Evolutionary conservation across 2,113 vertebrate genomes (phyloP).

Genomic region (Heliornis fulica): DNA sequence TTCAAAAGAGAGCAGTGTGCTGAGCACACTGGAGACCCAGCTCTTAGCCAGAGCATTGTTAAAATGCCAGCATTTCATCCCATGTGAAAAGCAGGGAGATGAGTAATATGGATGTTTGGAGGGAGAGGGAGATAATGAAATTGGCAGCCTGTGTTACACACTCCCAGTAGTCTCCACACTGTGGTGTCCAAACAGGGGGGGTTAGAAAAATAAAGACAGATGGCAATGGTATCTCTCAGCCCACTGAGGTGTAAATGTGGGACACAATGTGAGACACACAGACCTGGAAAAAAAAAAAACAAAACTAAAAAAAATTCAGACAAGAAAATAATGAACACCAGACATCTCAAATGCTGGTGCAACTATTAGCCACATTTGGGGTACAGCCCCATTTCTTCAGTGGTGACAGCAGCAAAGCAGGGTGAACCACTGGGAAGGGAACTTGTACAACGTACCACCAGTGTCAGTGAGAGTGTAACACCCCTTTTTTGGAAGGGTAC

Average conservation of each 20-base stretch:
- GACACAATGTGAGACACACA: background rate
- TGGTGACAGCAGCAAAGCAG: background rate
- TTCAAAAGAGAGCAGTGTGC: background rate
- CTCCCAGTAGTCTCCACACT: conserved; percentile 17
- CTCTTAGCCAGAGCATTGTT: background rate
- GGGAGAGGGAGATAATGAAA: conserved; percentile 31
- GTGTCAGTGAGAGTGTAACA: accelerated
- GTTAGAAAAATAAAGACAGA: conserved; percentile 76
- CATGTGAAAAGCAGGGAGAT: background rate
- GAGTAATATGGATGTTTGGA: conserved; percentile 19
- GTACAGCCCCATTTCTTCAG: background rate
- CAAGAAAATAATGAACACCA: background rate
- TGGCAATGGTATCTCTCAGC: conserved; percentile 43
- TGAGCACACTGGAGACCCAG: background rate
- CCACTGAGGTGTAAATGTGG: conserved; percentile 54
- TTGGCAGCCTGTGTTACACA: conserved; percentile 21
- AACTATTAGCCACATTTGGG: background rate
- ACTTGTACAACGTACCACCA: background rate
- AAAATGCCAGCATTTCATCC: background rate
- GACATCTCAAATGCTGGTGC: background rate
- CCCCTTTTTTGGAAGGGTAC: background rate
- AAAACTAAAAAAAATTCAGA: background rate
- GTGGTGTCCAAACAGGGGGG: conserved; percentile 11
- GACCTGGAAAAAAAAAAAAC: background rate
- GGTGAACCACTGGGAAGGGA: background rate